Evolutionary conservation across 2,797 vertebrate species (phyloP), one percentile per base, ranked within the genome.

Genomic region (Eupleurogrammus muticus): DNA sequence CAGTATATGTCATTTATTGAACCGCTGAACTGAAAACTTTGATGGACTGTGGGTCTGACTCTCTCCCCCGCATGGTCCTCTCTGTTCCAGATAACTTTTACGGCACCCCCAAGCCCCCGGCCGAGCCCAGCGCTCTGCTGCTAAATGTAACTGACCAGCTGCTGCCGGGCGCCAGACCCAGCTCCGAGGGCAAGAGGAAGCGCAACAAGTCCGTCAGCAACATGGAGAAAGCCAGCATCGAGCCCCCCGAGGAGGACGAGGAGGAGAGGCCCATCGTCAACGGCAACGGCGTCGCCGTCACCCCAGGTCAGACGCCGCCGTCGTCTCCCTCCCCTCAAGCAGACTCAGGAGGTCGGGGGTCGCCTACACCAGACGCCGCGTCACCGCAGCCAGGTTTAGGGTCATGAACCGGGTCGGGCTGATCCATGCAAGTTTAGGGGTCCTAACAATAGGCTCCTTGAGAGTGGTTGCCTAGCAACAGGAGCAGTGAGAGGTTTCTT

Each of bases 121-220:
- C 96, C 46, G 97, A 99, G 90, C 97, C 97, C 58, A 95, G 95
- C 73, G 92, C 96, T 20, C 87, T 96, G 89, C 92, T 97, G 91
- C 95, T 98, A 92, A 97, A 98, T 98, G 96, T 98, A 92, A 97
- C 96, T 68, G 98, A 98, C 81, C 96, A 97, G 94, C 95, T 98
- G 90, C 93, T 98, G 84, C 97, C 97, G 59, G 97, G 98, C 78
- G 96, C 96, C 89, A 95, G 96, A 92, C 96, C 97, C 83, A 97
- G 96, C 84, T 94, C 97, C 59, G 96, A 97, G 94, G 97, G 97
- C 86, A 99, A 99, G 88, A 94, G 97, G 74, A 98, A 95, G 86
- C 95, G 98, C 75, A 99, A 99, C 94, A 99, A 99, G 83, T 99
- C 98, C 20, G 97, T 99, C 87, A 99, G 96, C 94, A 97, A 98